Conservation (phyloP, 1,140 invertebrate species). For the Archivesica marissinica region DNA sequence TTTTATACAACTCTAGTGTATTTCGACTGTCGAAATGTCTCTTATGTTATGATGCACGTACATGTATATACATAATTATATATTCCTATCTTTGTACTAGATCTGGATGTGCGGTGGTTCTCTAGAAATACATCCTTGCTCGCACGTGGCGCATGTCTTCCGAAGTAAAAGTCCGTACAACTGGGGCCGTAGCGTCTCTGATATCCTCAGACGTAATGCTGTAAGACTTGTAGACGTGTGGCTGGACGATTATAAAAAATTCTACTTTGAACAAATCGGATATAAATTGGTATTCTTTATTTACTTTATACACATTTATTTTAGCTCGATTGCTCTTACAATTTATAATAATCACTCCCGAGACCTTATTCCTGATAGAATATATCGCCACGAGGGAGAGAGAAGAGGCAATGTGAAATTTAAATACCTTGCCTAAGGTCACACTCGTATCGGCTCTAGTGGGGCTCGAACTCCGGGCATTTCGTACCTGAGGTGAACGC, state of each 20-base stretch:
- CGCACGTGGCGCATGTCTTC: conserved; percentile 96
- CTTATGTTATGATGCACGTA: not conserved
- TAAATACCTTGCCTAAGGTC: too few species aligned
- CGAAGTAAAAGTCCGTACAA: conserved; percentile 96
- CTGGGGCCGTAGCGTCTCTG: conserved; percentile 85
- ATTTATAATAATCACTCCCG: too few species aligned
- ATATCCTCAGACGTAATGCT: conserved; percentile 82
- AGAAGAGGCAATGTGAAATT: too few species aligned
- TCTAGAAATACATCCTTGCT: conserved; percentile 97
- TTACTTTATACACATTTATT: too few species aligned
- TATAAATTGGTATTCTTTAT: conserved; percentile 85
- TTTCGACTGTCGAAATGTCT: not conserved
- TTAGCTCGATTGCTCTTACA: too few species aligned
- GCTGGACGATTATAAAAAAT: conserved; percentile 96
- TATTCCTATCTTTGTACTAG: conserved; percentile 86
- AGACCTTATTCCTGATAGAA: too few species aligned
- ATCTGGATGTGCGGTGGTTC: conserved; percentile 99
- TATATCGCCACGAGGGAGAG: too few species aligned
- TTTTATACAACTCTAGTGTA: too few species aligned
- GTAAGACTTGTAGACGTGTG: conserved; percentile 85
- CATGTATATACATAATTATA: too few species aligned
- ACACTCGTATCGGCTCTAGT: too few species aligned
- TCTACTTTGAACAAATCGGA: conserved; percentile 89
- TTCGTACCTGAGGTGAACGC: too few species aligned
- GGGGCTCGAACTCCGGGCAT: too few species aligned